These are phyloP conservation scores for Dicaeum eximium DNA, from an alignment of 2,113 vertebrate species.

Conservation along the genomic window DNA sequence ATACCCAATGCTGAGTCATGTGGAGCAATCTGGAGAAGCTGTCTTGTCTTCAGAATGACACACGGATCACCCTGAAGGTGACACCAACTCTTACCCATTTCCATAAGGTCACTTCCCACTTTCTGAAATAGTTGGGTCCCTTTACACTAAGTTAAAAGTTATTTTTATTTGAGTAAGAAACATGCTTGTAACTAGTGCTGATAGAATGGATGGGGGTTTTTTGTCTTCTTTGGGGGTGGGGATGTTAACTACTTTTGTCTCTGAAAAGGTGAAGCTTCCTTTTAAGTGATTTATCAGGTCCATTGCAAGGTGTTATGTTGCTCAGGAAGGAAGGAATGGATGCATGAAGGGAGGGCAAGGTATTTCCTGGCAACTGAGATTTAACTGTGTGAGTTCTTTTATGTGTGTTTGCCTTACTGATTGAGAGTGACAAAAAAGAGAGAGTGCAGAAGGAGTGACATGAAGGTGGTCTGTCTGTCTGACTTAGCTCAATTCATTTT, in stretches of 20 bases:
- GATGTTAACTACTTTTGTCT: background rate
- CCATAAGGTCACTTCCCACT: background rate
- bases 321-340: background rate
- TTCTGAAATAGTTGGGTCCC: background rate
- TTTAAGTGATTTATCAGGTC: background rate
- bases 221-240: background rate
- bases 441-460: background rate
- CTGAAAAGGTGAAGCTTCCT: background rate
- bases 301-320: background rate
- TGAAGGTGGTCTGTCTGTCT: background rate
- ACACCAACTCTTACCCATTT: background rate
- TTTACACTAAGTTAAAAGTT: background rate
- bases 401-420: background rate
- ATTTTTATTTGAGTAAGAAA: background rate
- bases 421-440: background rate
- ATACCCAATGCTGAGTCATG: background rate
- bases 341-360: background rate
- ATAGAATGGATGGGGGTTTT: background rate
- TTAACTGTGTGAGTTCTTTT: background rate
- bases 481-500: background rate
- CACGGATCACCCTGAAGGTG: rapidly evolving
- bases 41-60: background rate
- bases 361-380: background rate
- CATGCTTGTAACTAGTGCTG: background rate
- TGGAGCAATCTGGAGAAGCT: background rate